These are phyloP conservation scores for Lordiphosa stackelbergi DNA, from an alignment of 1,140 invertebrate genomes.

Conservation along the genomic window DNA sequence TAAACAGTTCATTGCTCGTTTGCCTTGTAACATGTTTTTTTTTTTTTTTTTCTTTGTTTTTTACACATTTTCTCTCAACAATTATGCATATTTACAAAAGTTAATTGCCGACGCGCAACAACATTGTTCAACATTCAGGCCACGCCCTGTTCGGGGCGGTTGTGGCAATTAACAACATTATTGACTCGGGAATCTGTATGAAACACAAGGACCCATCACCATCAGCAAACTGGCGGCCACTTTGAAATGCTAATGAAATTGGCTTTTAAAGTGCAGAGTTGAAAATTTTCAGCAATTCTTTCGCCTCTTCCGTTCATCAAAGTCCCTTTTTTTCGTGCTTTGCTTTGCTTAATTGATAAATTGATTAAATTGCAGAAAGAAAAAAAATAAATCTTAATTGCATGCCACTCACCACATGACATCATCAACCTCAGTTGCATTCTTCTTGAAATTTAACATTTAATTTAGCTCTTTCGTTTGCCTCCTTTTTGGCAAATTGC, in stretches of 20 bases:
- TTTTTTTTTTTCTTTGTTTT: slow-evolving; percentile 1
- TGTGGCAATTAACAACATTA: slow-evolving; percentile 71
- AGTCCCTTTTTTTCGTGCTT: slow-evolving; percentile 10
- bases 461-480: slow-evolving; percentile 25
- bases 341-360: slow-evolving; percentile 65
- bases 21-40: slow-evolving; percentile 13
- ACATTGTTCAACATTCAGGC: slow-evolving; percentile 47
- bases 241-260: slow-evolving; percentile 76
- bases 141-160: slow-evolving; percentile 41
- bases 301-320: slow-evolving; percentile 14
- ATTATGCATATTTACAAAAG: slow-evolving; percentile 76
- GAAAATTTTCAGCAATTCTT: slow-evolving; percentile 13
- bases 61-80: slow-evolving; percentile 46
- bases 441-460: slow-evolving; percentile 53
- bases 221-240: slow-evolving; percentile 27
- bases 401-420: slow-evolving; percentile 34
- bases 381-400: slow-evolving; percentile 50
- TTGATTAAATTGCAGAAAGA: slow-evolving; percentile 67
- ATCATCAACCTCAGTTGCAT: slow-evolving; percentile 14
- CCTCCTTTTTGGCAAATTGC: slow-evolving; percentile 44
- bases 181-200: slow-evolving; percentile 42
- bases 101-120: slow-evolving; percentile 63
- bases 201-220: slow-evolving; percentile 1
- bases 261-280: slow-evolving; percentile 54
- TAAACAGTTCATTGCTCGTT: slow-evolving; percentile 47